Evolutionary conservation across 2,888 invertebrate genomes (phyloP).

Genomic region (Lingula anatina): DNA sequence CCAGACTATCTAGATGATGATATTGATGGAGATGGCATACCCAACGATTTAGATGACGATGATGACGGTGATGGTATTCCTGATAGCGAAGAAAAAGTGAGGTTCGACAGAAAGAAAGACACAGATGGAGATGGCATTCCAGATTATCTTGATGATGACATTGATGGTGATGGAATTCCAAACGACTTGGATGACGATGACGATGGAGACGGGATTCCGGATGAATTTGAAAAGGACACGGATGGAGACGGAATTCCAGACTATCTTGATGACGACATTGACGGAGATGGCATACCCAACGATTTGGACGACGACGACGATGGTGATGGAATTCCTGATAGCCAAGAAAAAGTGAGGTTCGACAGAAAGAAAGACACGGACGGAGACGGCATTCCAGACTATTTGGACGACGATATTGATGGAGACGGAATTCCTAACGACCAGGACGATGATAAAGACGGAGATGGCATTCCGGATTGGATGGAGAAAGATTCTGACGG

Average conservation of each 20-base stretch:
- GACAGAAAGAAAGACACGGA: conserved; percentile 17
- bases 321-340: conserved; percentile 34
- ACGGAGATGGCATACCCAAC: conserved; percentile 34
- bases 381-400: conserved; percentile 28
- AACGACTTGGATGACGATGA: conserved; percentile 11
- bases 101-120: conserved; percentile 2
- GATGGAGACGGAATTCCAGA: conserved; percentile 24
- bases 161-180: conserved; percentile 27
- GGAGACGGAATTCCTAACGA: conserved; percentile 38
- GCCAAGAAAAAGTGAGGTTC: conserved; percentile 14
- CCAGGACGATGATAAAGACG: conserved; percentile 26
- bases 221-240: conserved; percentile 10
- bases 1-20: conserved; percentile 11
- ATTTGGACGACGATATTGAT: conserved; percentile 27
- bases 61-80: conserved; percentile 13
- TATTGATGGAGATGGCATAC: conserved; percentile 17
- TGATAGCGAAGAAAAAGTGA: conserved; percentile 4
- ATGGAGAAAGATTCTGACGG: too few relatives aligned
- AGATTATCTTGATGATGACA: conserved; percentile 14
- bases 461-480: conserved; percentile 21
- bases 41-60: conserved; percentile 13
- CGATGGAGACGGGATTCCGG: conserved; percentile 10
- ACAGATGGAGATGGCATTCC: conserved; percentile 9
- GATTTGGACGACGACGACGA: conserved; percentile 11
- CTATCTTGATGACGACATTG: conserved; percentile 25